Evolutionary conservation across 2,888 invertebrate genomes (phyloP), one percentile per base, ranked within the genome.

Genomic region (Drosophila macrothrix): DNA sequence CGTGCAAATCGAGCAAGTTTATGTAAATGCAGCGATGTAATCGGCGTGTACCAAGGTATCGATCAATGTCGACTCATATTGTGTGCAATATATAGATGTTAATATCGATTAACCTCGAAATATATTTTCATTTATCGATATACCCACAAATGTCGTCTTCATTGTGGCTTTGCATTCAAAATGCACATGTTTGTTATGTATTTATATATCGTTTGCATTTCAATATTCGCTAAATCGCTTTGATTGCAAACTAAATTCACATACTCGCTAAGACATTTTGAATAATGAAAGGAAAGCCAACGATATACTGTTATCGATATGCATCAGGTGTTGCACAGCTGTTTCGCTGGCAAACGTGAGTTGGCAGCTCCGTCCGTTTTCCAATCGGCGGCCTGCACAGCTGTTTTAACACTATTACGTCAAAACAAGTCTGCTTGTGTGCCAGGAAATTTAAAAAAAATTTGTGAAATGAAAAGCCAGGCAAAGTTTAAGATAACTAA

Each of bases 331-430:
- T 12, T 19, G 16, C 14, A 52, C 60, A 70, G 60, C 50, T 73
- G 58, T 16, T 59, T 54, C 3, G 3, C 16, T 10, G 3, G 22
- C 4, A 4, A 60, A 37, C 7, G 10, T 22, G 50, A 46, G 78
- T 74, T 78, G 67, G 25, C 67, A 79, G 54, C 61, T 43, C 67
- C 58, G 49, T 10, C 12, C 46, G 19, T 37, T 41, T 60, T 64
- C 35, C 35, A 66, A 56, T 56, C 54, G 46, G 68, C 69, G 73
- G 67, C 50, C 58, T 39, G 58, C 49, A 60, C 85, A 85, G 90
- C 85, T 85, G 85, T 55, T 84, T 60, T 63, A 74, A 72, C 75
- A 53, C 60, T 84, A 84, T 85, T 85, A 85, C 85, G 85, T 85
- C 78, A 85, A 85, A 85, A 89, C 72, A 88, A 78, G 80, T 76